Evolutionary conservation across 2,797 vertebrate species (phyloP), one percentile per base, ranked within the genome.

Genomic region (Ctenopoma multispine): DNA sequence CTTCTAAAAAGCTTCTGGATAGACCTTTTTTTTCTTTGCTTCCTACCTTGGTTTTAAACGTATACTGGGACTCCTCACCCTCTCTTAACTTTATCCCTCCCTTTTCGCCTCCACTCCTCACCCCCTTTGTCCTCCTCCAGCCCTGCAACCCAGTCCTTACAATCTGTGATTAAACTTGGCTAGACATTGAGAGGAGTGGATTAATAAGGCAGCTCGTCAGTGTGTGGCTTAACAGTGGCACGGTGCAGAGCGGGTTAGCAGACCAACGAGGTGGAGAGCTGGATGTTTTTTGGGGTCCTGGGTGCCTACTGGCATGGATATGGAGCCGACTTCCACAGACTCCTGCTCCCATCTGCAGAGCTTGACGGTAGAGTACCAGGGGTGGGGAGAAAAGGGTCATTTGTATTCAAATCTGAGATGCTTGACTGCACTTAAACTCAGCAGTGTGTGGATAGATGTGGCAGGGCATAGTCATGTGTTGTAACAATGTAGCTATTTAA

Each of bases 121-220:
- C 24, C 47, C 36, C 56, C 60, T 23, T 50, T 24, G 24, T 29
- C 63, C 74, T 9, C 63, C 21, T 59, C 24, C 38, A 72, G 65
- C 58, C 23, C 50, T 40, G 7, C 36, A 29, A 74, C 69, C 75
- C 34, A 72, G 48, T 72, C 54, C 59, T 63, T 72, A 54, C 87
- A 86, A 72, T 78, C 72, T 65, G 77, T 10, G 83, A 87, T 90
- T 91, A 93, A 73, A 91, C 83, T 82, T 86, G 90, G 85, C 89
- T 85, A 91, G 91, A 93, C 91, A 54, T 75, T 51, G 81, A 86
- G 82, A 84, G 83, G 53, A 77, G 67, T 72, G 86, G 91, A 90
- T 91, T 92, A 88, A 88, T 88, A 57, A 70, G 59, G 77, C 80
- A 63, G 80, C 73, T 59, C 40, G 47, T 75, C 61, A 27, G 60